Conservation (phyloP, 2,888 invertebrate genomes). For the Diadromus collaris region DNA sequence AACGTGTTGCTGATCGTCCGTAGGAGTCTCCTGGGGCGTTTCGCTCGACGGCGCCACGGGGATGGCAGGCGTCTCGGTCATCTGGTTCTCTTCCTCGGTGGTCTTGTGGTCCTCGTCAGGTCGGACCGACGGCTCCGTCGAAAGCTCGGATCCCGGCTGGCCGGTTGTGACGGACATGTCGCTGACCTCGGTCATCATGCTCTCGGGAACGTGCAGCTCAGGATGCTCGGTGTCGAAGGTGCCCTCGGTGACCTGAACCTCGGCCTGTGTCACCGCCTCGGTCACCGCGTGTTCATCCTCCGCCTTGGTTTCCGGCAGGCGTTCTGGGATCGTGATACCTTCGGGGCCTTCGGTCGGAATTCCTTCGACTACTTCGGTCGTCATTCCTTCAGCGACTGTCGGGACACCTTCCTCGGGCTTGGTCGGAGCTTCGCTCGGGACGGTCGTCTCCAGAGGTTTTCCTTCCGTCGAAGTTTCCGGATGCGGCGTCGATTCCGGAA, state of each 20-base stretch:
- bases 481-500: background rate
- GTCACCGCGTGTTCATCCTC: slow-evolving; percentile 72
- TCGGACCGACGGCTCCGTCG: slow-evolving; percentile 3
- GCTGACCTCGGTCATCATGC: slow-evolving; percentile 68
- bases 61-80: background rate
- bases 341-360: slow-evolving; percentile 68
- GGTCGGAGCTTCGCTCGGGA: background rate
- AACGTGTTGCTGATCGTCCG: slow-evolving; percentile 46
- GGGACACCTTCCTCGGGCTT: slow-evolving; percentile 37
- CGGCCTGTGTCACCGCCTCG: slow-evolving; percentile 33
- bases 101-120: slow-evolving; percentile 38
- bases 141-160: slow-evolving; percentile 58
- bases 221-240: slow-evolving; percentile 64
- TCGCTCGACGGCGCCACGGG: background rate
- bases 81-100: slow-evolving; percentile 44
- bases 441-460: background rate
- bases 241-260: slow-evolving; percentile 67
- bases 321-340: slow-evolving; percentile 70
- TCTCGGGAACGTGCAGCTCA: slow-evolving; percentile 65
- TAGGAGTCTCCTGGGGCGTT: background rate
- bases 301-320: slow-evolving; percentile 72
- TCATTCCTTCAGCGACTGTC: slow-evolving; percentile 48
- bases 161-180: slow-evolving; percentile 64
- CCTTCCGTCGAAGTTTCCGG: background rate
- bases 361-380: slow-evolving; percentile 10